Conservation (phyloP, 1,140 invertebrate species). For the Scaptomyza graminum region DNA sequence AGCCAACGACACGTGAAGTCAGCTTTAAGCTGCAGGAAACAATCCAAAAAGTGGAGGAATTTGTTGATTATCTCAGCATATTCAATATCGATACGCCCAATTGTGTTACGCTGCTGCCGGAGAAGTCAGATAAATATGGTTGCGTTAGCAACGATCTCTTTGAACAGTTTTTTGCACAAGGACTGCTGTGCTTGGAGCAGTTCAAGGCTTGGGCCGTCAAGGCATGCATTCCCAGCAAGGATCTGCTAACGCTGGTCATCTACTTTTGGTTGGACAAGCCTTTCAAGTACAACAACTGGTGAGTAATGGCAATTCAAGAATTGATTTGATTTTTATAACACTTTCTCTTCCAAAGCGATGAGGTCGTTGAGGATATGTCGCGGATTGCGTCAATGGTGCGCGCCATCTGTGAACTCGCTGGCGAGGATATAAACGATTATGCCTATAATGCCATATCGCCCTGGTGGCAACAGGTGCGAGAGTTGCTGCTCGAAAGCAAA, state of each 20-base stretch:
- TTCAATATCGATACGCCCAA: slow-evolving; percentile 63
- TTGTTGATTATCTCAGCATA: slow-evolving; percentile 74
- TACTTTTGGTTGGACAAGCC: slow-evolving; percentile 79
- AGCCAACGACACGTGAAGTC: slow-evolving; percentile 50
- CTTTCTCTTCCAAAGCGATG: slow-evolving; percentile 58
- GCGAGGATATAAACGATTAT: slow-evolving; percentile 81
- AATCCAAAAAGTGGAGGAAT: slow-evolving; percentile 62
- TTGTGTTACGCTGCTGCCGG: slow-evolving; percentile 42
- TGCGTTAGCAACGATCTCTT: slow-evolving; percentile 69
- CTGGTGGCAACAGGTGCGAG: slow-evolving; percentile 91
- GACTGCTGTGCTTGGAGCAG: slow-evolving; percentile 62
- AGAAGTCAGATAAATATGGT: slow-evolving; percentile 60
- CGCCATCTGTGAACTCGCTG: slow-evolving; percentile 70
- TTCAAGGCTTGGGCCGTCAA: slow-evolving; percentile 62
- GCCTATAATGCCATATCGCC: slow-evolving; percentile 88
- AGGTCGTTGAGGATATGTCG: slow-evolving; percentile 78
- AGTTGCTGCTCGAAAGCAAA: slow-evolving; percentile 88
- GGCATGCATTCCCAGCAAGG: slow-evolving; percentile 60
- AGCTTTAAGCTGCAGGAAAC: slow-evolving; percentile 55
- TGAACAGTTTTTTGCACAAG: slow-evolving; percentile 57
- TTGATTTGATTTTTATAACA: neutral
- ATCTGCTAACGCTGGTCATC: slow-evolving; percentile 72
- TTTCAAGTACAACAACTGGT: slow-evolving; percentile 75
- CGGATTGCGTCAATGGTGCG: slow-evolving; percentile 73
- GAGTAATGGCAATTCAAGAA: neutral